Evolutionary conservation across 2,113 vertebrate species (phyloP).

Genomic region (Catharus fuscescens): DNA sequence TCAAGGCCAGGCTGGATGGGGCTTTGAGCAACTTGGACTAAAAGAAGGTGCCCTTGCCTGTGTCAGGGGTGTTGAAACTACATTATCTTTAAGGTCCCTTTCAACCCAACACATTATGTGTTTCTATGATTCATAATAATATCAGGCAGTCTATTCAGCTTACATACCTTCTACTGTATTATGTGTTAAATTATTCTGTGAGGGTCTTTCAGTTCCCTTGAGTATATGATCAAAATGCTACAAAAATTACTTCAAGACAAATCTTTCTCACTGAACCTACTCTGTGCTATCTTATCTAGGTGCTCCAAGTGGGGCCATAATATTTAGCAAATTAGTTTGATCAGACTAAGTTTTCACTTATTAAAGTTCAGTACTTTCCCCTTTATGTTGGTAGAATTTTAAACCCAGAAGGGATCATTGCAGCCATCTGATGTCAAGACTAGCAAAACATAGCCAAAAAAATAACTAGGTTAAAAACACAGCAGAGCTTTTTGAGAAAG

Average conservation of each 20-base stretch:
- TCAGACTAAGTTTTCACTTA: background rate
- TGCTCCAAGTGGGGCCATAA: background rate
- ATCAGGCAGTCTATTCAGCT: background rate
- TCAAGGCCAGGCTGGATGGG: background rate
- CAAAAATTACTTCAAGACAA: background rate
- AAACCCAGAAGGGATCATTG: background rate
- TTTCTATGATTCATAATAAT: background rate
- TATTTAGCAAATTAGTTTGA: background rate
- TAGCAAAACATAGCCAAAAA: conserved; percentile 1
- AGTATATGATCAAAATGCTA: background rate
- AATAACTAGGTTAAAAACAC: conserved; percentile 25
- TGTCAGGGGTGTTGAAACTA: background rate
- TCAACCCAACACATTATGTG: background rate
- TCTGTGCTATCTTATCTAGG: background rate
- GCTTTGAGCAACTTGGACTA: background rate
- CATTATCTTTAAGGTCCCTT: background rate
- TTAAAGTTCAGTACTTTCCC: background rate
- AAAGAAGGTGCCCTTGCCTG: background rate
- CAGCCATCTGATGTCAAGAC: background rate
- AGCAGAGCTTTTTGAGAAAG: background rate
- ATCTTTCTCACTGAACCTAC: background rate
- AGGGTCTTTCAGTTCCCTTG: background rate
- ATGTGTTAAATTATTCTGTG: background rate
- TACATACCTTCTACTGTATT: background rate
- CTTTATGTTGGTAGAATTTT: background rate